Percentiles rank a stretch among this genome's conserved stretches.
Conservation (phyloP, 2,797 vertebrate genomes). For the Mormyrus hasselquistii region DNA sequence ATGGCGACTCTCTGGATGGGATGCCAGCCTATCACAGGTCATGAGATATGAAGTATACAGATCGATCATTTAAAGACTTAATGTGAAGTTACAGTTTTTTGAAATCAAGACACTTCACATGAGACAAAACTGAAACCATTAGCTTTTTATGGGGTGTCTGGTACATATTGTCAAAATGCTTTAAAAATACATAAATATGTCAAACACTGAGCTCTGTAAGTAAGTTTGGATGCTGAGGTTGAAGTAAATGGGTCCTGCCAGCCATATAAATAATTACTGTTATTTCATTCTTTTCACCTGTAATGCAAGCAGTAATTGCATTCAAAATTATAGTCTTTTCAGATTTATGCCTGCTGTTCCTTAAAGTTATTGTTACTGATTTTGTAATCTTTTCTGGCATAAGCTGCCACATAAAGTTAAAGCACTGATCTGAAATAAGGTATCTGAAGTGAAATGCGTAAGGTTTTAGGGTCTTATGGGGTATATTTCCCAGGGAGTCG, state of each 20-base stretch:
- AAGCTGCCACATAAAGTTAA: not conserved
- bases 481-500: not conserved
- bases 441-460: not conserved
- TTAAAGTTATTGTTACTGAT: not conserved
- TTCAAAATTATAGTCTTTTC: slow-evolving; percentile 13
- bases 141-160: not conserved
- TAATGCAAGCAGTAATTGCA: slow-evolving; percentile 15
- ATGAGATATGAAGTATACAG: not conserved
- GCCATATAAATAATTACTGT: slow-evolving; percentile 11
- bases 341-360: not conserved
- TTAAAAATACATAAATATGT: slow-evolving; percentile 1
- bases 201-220: not conserved
- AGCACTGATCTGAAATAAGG: not conserved
- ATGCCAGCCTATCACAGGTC: not conserved
- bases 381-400: not conserved
- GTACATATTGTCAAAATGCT: not conserved
- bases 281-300: slow-evolving; percentile 13
- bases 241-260: not conserved
- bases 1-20: not conserved
- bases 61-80: not conserved
- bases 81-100: not conserved
- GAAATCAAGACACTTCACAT: not conserved
- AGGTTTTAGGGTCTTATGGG: not conserved
- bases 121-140: not conserved
- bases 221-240: not conserved